Evolutionary conservation across 2,113 vertebrate species (phyloP), one percentile per base, ranked within the genome.

Genomic region (Alaudala cheleensis): DNA sequence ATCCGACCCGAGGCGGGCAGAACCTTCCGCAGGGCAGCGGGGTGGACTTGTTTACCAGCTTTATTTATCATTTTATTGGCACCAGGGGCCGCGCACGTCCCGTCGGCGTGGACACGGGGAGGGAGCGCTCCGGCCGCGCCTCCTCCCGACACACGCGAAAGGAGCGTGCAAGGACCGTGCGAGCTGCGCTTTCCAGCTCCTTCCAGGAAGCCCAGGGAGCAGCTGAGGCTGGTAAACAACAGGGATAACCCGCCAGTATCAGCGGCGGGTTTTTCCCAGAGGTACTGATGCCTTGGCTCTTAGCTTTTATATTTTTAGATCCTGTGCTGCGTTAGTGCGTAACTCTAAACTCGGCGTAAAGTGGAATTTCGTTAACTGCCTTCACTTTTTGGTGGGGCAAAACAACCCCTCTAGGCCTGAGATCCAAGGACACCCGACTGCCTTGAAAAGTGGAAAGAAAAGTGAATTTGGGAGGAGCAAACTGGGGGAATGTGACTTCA

Each of bases 241-340:
- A 1, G 13, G 28, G 15, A 5, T 13, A 62, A 62, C 7, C 39
- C 0, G 2, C 9, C 1, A 0, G 40, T 2, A 1, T 0, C 5
- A 6, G n/a, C 31, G 37, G 15, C 66, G 56, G 18, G 18, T 39
- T 81, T 90, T 70, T 49, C 11, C 26, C 11, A 0, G 33, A 0
- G 3, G 24, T 21, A 10, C 17, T 5, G 45, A 6, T 12, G 23
- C 3, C 3, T 39, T 16, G 12, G 10, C 8, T 17, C 10, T 40
- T 6, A 6, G 21, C 2, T 60, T 49, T 31, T 20, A 0, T n/a
- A 3, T 15, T 73, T 72, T 56, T 56, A 11, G 2, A 8, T 13
- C 8, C 11, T n/a, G 18, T 2, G 0, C 2, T 28, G 29, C 5
- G 1, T 33, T 26, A 20, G 29, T 5, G 18, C 4, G 0, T 13